Evolutionary conservation across 2,113 vertebrate genomes (phyloP).

Genomic region (Meles meles): DNA sequence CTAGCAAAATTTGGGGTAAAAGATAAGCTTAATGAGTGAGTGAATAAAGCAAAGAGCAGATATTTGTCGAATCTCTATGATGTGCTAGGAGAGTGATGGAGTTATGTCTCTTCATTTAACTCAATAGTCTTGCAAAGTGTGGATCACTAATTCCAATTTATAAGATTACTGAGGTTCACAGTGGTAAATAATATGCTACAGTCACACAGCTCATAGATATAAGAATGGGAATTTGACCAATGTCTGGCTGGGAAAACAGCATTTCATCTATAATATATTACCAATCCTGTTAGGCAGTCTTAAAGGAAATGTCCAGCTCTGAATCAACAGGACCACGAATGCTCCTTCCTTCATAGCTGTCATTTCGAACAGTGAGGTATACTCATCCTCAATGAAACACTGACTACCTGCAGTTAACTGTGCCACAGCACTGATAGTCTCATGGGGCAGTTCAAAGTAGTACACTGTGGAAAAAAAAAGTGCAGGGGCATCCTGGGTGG

Average conservation of each 20-base stretch:
- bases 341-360: background rate
- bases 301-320: background rate
- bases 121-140: background rate
- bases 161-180: background rate
- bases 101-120: background rate
- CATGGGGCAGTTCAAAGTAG: slow-evolving; percentile 34
- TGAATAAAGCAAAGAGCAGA: background rate
- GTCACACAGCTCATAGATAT: background rate
- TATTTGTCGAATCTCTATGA: background rate
- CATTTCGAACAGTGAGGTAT: background rate
- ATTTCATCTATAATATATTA: background rate
- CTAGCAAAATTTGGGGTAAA: background rate
- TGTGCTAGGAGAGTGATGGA: background rate
- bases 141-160: background rate
- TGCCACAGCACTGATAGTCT: slow-evolving; percentile 34
- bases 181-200: background rate
- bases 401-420: slow-evolving; percentile 51
- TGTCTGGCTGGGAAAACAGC: background rate
- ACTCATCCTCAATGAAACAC: slow-evolving; percentile 44
- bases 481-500: too few species aligned
- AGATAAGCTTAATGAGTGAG: background rate
- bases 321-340: background rate
- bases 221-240: background rate
- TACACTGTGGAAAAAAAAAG: too few species aligned
- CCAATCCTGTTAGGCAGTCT: background rate